phyloP scores from a whole-genome alignment of 2,888 invertebrate genomes.

The Eulithis testata region DNA sequence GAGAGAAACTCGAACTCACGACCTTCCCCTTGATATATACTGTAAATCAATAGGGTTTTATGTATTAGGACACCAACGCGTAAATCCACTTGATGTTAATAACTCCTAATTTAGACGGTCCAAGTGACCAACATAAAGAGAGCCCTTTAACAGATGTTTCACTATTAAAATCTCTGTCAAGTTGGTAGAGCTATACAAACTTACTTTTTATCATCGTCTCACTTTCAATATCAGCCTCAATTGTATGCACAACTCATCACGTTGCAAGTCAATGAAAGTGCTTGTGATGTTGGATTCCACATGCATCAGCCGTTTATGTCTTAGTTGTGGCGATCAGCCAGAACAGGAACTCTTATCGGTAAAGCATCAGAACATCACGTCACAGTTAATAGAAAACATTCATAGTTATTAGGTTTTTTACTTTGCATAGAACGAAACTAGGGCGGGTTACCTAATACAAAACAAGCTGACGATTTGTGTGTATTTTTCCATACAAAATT shows the following conservation, averaged over 20 bases:
- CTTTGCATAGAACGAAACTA: background rate
- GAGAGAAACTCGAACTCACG: too few species aligned
- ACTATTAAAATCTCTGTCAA: background rate
- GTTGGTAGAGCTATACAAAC: background rate
- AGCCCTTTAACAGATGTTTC: too few species aligned
- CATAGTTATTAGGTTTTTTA: background rate
- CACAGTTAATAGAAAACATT: slow-evolving; percentile 4
- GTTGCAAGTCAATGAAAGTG: slow-evolving; percentile 53
- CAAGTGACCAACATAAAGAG: too few species aligned
- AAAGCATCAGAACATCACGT: slow-evolving; percentile 2
- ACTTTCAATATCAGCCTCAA: slow-evolving; percentile 10
- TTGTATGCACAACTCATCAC: slow-evolving; percentile 23
- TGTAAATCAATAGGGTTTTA: too few species aligned
- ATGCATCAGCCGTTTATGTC: slow-evolving; percentile 43
- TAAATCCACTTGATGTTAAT: too few species aligned
- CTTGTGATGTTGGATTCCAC: slow-evolving; percentile 51
- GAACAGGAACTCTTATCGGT: slow-evolving; percentile 11
- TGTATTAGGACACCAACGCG: too few species aligned
- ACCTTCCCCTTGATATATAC: too few species aligned
- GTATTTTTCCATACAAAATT: background rate
- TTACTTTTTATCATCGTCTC: background rate
- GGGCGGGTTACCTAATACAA: background rate
- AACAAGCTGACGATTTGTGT: background rate
- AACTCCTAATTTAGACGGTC: too few species aligned
- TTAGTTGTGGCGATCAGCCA: slow-evolving; percentile 40